Conservation (phyloP, 2,113 vertebrate genomes). For the Cygnus atratus region DNA sequence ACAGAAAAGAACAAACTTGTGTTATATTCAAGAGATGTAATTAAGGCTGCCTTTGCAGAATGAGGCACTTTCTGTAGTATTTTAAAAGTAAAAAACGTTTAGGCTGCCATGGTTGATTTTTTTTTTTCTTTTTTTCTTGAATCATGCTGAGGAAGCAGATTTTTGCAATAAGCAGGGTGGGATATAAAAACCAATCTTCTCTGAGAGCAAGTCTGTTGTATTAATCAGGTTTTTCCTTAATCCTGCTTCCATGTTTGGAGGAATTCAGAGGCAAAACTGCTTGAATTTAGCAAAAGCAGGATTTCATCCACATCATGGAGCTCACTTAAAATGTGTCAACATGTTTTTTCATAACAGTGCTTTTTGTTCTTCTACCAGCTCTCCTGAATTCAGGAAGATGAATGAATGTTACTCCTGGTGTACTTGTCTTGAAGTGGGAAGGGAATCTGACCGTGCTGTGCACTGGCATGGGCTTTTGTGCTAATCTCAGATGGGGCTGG, state of each 20-base stretch:
- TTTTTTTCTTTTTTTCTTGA: background rate
- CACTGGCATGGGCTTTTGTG: background rate
- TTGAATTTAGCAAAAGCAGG: background rate
- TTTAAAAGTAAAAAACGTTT: background rate
- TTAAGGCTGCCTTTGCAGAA: background rate
- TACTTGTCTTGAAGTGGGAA: background rate
- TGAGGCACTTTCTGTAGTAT: background rate
- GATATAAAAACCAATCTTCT: background rate
- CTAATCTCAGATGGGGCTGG: background rate
- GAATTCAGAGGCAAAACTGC: background rate
- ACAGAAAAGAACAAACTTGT: background rate
- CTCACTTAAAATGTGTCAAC: background rate
- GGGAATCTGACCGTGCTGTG: background rate
- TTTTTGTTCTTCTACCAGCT: background rate
- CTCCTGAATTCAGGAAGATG: no score
- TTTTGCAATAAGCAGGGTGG: background rate
- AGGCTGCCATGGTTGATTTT: background rate
- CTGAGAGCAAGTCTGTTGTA: background rate
- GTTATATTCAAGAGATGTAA: background rate
- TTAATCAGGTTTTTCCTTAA: background rate
- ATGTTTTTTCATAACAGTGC: accelerated
- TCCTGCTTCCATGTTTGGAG: background rate
- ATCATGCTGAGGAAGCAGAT: background rate
- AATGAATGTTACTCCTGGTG: background rate
- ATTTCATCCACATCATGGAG: background rate